Evolutionary conservation across 2,888 invertebrate species (phyloP).

Genomic region (Terebella lapidaria): DNA sequence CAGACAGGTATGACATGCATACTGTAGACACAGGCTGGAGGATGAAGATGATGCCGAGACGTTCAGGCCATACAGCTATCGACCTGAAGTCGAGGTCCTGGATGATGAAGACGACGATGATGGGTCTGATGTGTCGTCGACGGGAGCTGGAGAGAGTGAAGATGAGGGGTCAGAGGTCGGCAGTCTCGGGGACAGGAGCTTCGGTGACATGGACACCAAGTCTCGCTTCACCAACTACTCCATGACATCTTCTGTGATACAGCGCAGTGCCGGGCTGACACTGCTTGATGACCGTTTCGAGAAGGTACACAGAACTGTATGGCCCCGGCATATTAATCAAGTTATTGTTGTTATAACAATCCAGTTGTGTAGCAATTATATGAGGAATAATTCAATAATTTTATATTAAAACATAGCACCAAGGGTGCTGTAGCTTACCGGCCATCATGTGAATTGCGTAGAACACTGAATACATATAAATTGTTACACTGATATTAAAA

Average conservation of each 20-base stretch:
- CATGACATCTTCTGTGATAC: conserved; percentile 84
- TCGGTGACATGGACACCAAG: conserved; percentile 63
- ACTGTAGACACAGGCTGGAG: no score
- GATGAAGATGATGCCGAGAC: not conserved
- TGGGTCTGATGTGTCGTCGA: conserved; percentile 16
- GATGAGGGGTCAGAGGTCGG: conserved; percentile 19
- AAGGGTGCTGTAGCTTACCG: no score
- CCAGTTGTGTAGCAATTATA: no score
- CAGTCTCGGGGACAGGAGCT: conserved; percentile 8
- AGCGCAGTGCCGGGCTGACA: conserved; percentile 75
- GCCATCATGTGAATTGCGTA: no score
- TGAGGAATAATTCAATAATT: no score
- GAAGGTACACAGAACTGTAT: conserved; percentile 62
- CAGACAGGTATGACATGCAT: no score
- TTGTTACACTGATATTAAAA: no score
- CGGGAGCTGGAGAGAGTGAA: conserved; percentile 25
- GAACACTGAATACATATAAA: no score
- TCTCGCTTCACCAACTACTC: conserved; percentile 89
- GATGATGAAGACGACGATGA: not conserved
- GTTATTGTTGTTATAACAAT: no score
- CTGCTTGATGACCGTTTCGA: conserved; percentile 85
- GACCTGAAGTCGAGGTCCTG: not conserved
- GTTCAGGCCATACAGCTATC: not conserved
- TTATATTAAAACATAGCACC: no score
- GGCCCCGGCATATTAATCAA: no score